Evolutionary conservation across 1,140 invertebrate species (phyloP), one percentile per base, ranked within the genome.

Genomic region (Galleria mellonella): DNA sequence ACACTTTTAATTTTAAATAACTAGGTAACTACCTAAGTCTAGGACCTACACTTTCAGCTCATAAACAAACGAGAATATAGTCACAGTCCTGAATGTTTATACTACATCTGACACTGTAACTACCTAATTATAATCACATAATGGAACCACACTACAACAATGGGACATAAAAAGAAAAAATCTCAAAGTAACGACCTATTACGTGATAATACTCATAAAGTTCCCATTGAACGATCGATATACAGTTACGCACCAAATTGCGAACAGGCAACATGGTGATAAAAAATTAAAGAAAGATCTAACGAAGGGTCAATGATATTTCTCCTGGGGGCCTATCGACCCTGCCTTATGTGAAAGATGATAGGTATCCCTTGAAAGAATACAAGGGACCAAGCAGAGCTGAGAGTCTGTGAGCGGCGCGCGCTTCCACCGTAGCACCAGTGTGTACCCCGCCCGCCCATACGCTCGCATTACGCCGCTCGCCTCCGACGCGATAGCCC

Each of bases 401-500:
- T 37, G 9, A 17, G 72, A 51, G 41, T 37, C 17, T 23, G 45
- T 35, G 27, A 61, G 44, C 72, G 70, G 75, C 73, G 75, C 75
- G 68, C 72, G 75, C 71, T 73, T 70, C 56, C 15, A 33, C 33
- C 29, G 31, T 39, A 41, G n/a, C 45, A 38, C 39, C 32, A 8
- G 14, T 7, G 49, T 33, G 35, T 30, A 50, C 61, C 49, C 72
- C 75, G 77, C 75, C 73, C 77, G 73, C 68, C 72, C 73, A 66
- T 37, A 37, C 35, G 58, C 17, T 23, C 52, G 52, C 51, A 84
- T 67, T 72, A 62, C 77, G 72, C 65, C 65, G 55, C 44, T 51
- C 64, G 68, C 47, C 70, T 52, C 61, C 68, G 70, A 44, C 64
- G 58, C 63, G 77, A 65, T 32, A 51, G 70, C 65, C 67, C 81